Evolutionary conservation across 2,797 vertebrate genomes (phyloP), one percentile per base, ranked within the genome.

Genomic region (Aeoliscus strigatus): DNA sequence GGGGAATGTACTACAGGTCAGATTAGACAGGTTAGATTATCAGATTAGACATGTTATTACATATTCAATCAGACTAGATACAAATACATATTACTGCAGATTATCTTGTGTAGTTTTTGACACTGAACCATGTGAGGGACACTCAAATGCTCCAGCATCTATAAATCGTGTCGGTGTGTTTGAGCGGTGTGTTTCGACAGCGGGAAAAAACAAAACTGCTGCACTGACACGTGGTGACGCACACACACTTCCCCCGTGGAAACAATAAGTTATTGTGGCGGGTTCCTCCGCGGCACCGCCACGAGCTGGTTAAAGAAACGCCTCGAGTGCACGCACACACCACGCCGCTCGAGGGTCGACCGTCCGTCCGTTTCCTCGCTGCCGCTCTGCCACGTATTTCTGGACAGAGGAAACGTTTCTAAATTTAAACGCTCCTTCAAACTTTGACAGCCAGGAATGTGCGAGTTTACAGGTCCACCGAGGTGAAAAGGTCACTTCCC

Each of bases 231-330:
- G 52, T 61, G 45, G 73, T 87, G 87, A 89, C 85, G 82, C 85
- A 88, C 68, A 45, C 26, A 67, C 51, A 65, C 67, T 73, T 80
- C 80, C 84, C 61, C 60, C 73, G n/a, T 58, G 79, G 80, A 87
- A 87, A 82, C 72, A 68, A 74, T 73, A 73, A 79, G 27, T 77
- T 66, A 85, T 81, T 83, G 66, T 81, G 59, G 55, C 44, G 54
- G 31, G 79, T 70, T 77, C 71, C 78, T 80, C 42, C 44, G 42
- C 31, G 65, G 41, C 51, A 72, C 18, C 6, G 5, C 65, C 70
- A 60, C 10, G 15, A 69, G 64, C 54, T n/a, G 51, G 65, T 21
- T 56, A 18, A 15, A 79, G 77, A 58, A 70, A 57, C 48, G 48
- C 31, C 25, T 61, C 49, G 32, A 62, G 23, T 10, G 6, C 18